Evolutionary conservation across 2,797 vertebrate species (phyloP).

Genomic region (Halcyon chelicuti): DNA sequence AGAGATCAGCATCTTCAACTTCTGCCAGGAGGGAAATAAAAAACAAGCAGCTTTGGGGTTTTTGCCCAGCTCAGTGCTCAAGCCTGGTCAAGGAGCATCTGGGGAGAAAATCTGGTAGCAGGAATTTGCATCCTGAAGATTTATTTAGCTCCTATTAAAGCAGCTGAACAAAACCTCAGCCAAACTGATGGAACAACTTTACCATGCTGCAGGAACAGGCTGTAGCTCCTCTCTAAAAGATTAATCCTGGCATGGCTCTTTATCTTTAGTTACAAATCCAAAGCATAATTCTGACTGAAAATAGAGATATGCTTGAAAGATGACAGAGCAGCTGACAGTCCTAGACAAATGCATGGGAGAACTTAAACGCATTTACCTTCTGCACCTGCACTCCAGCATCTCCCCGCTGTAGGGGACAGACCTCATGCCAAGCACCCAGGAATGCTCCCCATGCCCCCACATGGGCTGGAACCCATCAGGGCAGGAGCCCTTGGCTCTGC

Average conservation of each 20-base stretch:
- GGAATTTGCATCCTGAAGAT: not conserved
- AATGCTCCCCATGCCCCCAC: not conserved
- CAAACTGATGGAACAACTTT: not conserved
- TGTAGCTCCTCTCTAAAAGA: not conserved
- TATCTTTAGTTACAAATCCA: not conserved
- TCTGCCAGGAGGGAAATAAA: not conserved
- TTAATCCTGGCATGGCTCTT: not conserved
- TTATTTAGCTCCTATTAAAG: not conserved
- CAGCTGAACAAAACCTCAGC: not conserved
- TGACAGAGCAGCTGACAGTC: not conserved
- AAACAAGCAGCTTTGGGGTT: not conserved
- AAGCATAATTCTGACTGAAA: not conserved
- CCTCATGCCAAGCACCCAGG: not conserved
- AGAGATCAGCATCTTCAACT: not conserved
- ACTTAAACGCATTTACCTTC: not conserved
- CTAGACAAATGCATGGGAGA: not conserved
- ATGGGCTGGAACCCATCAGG: not conserved
- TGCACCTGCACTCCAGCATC: not conserved
- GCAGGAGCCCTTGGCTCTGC: not conserved
- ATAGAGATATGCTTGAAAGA: not conserved
- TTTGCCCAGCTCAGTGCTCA: not conserved
- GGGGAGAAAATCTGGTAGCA: not conserved
- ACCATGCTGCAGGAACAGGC: not conserved
- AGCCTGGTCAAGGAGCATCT: not conserved
- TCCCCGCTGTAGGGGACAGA: not conserved